phyloP scores from a whole-genome alignment of 2,888 invertebrate genomes.

The Ceraclea dissimilis region DNA sequence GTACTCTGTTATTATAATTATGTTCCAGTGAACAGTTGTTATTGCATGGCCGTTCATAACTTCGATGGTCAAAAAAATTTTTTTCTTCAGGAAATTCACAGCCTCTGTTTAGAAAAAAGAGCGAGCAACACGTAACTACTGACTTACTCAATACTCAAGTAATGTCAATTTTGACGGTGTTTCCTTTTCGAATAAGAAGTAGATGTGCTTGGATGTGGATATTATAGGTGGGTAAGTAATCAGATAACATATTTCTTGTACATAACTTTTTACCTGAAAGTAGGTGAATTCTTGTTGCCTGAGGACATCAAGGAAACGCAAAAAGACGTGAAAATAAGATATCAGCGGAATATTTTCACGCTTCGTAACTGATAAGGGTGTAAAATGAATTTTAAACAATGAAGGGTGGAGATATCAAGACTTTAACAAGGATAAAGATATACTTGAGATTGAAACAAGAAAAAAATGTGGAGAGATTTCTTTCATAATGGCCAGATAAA shows the following conservation, averaged over 20 bases:
- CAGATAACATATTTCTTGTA: not conserved
- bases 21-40: too few relatives aligned
- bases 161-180: too few relatives aligned
- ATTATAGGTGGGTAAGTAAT: not conserved
- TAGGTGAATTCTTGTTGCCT: not conserved
- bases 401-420: not conserved
- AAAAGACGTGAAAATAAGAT: not conserved
- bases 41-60: too few relatives aligned
- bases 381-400: constrained; percentile 1
- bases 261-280: constrained; percentile 2
- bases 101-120: too few relatives aligned
- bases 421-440: not conserved
- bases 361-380: not conserved
- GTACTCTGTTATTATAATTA: too few relatives aligned
- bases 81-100: too few relatives aligned
- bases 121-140: too few relatives aligned
- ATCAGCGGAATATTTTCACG: not conserved
- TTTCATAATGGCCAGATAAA: too few relatives aligned
- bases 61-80: too few relatives aligned
- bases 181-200: too few relatives aligned
- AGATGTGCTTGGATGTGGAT: not conserved
- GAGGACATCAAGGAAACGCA: not conserved
- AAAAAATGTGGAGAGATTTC: not conserved
- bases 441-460: not conserved
- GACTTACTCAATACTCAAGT: too few relatives aligned